Evolutionary conservation across 2,888 invertebrate genomes (phyloP).

Genomic region (Hirtodrosophila cameraria): DNA sequence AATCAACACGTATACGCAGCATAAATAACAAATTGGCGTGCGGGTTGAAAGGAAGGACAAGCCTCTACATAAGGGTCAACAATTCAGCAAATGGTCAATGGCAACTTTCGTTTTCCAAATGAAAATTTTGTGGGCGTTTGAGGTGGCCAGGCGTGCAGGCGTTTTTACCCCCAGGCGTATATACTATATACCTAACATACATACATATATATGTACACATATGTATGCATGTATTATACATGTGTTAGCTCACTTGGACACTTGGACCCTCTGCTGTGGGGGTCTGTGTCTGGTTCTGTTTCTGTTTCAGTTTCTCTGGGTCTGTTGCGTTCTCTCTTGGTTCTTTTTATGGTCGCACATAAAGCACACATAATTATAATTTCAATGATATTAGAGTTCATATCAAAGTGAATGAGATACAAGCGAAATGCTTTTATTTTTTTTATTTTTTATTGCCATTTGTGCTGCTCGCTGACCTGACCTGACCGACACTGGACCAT

Average conservation of each 20-base stretch:
- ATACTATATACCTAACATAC: not conserved
- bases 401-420: constrained; percentile 73
- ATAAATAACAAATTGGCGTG: constrained; percentile 73
- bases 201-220: not conserved
- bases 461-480: constrained; percentile 19
- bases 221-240: not conserved
- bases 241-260: constrained; percentile 12
- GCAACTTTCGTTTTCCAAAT: constrained; percentile 36
- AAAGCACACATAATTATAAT: constrained; percentile 78
- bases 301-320: constrained; percentile 1
- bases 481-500: constrained; percentile 18
- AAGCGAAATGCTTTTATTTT: constrained; percentile 43
- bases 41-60: not conserved
- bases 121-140: constrained; percentile 32
- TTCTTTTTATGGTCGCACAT: constrained; percentile 59
- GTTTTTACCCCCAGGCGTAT: constrained; percentile 13
- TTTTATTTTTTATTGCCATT: constrained; percentile 46
- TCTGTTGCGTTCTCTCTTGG: not conserved
- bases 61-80: constrained; percentile 39
- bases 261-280: constrained; percentile 15
- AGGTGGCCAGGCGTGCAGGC: constrained; percentile 19
- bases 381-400: constrained; percentile 75
- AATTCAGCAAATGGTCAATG: constrained; percentile 43
- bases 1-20: constrained; percentile 74
- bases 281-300: not conserved